phyloP scores from a whole-genome alignment of 2,888 invertebrate species.

The Notodonta ziczac region DNA sequence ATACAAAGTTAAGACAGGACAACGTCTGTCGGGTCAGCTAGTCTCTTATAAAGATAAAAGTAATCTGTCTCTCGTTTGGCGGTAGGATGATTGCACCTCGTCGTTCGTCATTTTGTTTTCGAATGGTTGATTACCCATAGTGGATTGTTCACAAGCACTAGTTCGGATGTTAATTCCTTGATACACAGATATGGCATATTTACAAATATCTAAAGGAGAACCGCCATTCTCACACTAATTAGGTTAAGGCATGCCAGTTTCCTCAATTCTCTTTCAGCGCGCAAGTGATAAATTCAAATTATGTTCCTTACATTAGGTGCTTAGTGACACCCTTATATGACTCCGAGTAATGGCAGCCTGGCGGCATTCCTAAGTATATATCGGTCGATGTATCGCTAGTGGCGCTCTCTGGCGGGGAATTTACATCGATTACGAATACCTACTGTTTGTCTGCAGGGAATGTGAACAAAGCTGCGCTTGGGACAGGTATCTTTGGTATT shows the following conservation, averaged over 20 bases:
- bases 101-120: too few relatives aligned
- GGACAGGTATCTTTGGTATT: background rate
- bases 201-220: too few relatives aligned
- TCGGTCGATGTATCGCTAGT: background rate
- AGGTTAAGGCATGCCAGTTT: background rate
- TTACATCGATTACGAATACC: conserved; percentile 48
- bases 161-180: too few relatives aligned
- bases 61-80: too few relatives aligned
- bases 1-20: too few relatives aligned
- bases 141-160: too few relatives aligned
- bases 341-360: background rate
- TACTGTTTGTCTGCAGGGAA: conserved; percentile 36
- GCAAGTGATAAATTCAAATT: conserved; percentile 4
- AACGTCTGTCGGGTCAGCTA: too few relatives aligned
- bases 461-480: conserved; percentile 20
- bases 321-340: conserved; percentile 9
- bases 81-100: too few relatives aligned
- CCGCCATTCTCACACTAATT: background rate
- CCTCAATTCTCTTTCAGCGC: background rate
- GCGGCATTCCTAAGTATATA: conserved; percentile 9
- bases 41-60: too few relatives aligned
- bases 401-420: conserved; percentile 39
- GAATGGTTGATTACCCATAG: too few relatives aligned
- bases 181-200: too few relatives aligned
- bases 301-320: conserved; percentile 3